These are phyloP conservation scores for Hypselothyrea guttata DNA, from an alignment of 2,888 invertebrate genomes.

Conservation along the genomic window DNA sequence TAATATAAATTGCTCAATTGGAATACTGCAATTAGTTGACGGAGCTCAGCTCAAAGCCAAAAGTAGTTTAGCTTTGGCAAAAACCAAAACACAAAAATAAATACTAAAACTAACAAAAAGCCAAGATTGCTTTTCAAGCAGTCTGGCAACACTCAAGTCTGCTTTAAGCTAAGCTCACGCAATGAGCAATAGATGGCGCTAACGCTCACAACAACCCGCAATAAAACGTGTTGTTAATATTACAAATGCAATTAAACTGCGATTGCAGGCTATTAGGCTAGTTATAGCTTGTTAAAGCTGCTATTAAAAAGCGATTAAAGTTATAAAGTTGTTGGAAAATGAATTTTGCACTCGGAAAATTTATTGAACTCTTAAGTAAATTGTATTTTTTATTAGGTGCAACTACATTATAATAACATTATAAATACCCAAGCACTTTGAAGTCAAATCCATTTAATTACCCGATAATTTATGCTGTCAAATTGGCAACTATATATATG, in stretches of 20 bases:
- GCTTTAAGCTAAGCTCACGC: constrained; percentile 39
- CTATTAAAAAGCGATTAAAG: too few species aligned
- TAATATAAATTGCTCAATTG: neutral
- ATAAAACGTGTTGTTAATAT: too few species aligned
- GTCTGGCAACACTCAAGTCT: constrained; percentile 32
- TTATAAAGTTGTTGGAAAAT: too few species aligned
- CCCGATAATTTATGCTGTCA: too few species aligned
- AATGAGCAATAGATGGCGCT: constrained; percentile 52
- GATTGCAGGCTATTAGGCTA: neutral
- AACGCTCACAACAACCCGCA: too few species aligned
- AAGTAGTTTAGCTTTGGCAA: constrained; percentile 10
- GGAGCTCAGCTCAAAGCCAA: neutral
- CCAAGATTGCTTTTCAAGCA: constrained; percentile 8
- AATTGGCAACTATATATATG: neutral
- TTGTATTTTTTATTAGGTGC: too few species aligned
- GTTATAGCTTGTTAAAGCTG: too few species aligned
- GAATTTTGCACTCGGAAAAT: too few species aligned
- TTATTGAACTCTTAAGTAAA: too few species aligned
- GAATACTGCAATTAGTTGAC: constrained; percentile 1
- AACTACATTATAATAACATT: too few species aligned
- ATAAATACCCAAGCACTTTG: too few species aligned
- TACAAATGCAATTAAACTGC: constrained; percentile 9
- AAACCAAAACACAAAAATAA: neutral
- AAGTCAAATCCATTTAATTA: neutral
- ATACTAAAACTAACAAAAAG: constrained; percentile 9